Conservation (phyloP, 2,888 invertebrate species). For the Thereva unica region DNA sequence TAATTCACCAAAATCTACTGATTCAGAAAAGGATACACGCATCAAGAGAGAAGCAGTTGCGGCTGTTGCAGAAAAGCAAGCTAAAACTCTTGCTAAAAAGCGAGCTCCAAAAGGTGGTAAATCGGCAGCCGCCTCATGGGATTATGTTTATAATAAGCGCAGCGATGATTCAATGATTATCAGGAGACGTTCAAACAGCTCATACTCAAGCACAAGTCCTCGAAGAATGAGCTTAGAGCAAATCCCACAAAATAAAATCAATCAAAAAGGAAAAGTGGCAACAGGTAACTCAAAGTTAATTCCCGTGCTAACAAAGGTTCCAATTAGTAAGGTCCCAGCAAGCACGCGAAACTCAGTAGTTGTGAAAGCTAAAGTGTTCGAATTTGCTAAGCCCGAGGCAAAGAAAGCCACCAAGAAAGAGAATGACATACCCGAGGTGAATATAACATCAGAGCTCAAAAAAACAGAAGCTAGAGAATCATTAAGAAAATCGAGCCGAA, state of each 20-base stretch:
- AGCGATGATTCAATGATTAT: conserved; percentile 80
- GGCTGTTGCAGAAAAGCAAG: conserved; percentile 48
- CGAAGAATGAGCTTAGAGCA: conserved; percentile 63
- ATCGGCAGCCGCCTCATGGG: conserved; percentile 56
- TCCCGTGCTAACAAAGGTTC: background rate
- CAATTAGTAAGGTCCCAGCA: background rate
- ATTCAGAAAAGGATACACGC: conserved; percentile 43
- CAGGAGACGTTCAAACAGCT: conserved; percentile 80
- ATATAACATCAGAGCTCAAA: conserved; percentile 48
- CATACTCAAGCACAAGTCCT: conserved; percentile 75
- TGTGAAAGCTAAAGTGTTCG: conserved; percentile 47
- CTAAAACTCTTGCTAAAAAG: conserved; percentile 28
- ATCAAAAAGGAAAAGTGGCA: conserved; percentile 41
- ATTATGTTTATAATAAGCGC: conserved; percentile 65
- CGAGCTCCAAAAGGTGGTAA: conserved; percentile 24
- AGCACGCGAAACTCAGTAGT: no score
- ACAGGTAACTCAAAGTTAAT: conserved; percentile 38
- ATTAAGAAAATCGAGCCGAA: conserved; percentile 23
- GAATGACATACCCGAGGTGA: conserved; percentile 48
- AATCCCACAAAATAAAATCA: conserved; percentile 46
- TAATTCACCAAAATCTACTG: conserved; percentile 68
- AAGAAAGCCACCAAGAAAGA: conserved; percentile 46
- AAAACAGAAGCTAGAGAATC: conserved; percentile 46
- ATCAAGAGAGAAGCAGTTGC: conserved; percentile 37
- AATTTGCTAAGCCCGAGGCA: conserved; percentile 55